Evolutionary conservation across 2,888 invertebrate genomes (phyloP).

Genomic region (Lamproptera curius): DNA sequence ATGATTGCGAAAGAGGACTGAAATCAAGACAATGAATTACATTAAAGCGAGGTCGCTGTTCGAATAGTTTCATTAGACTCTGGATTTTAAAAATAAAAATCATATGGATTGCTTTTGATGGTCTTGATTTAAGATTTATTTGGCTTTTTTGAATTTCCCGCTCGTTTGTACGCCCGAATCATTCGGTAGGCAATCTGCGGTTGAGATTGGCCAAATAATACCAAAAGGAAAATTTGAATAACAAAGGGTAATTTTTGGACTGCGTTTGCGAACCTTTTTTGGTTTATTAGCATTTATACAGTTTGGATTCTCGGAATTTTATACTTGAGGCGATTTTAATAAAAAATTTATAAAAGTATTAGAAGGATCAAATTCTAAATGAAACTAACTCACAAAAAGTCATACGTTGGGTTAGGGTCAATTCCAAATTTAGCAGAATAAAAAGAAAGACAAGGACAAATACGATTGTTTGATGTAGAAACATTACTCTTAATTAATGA

Average conservation of each 20-base stretch:
- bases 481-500: no score
- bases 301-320: slow-evolving; percentile 5
- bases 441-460: no score
- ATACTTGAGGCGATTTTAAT: no score
- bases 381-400: no score
- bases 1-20: no score
- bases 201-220: slow-evolving; percentile 51
- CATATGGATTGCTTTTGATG: slow-evolving; percentile 38
- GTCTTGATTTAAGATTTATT: slow-evolving; percentile 61
- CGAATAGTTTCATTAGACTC: slow-evolving; percentile 39
- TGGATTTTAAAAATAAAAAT: slow-evolving; percentile 24
- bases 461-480: no score
- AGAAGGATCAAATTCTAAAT: no score
- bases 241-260: slow-evolving; percentile 17
- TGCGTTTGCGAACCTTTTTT: slow-evolving; percentile 15
- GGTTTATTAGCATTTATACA: slow-evolving; percentile 18
- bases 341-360: no score
- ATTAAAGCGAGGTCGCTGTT: slow-evolving; percentile 5
- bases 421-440: no score
- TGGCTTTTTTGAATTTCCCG: slow-evolving; percentile 60
- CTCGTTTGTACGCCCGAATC: slow-evolving; percentile 41
- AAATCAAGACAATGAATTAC: no score
- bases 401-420: no score
- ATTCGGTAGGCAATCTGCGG: slow-evolving; percentile 33
- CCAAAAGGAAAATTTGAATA: slow-evolving; percentile 32